Evolutionary conservation across 2,888 invertebrate species (phyloP), one percentile per base, ranked within the genome.

Genomic region (Elegia similella): DNA sequence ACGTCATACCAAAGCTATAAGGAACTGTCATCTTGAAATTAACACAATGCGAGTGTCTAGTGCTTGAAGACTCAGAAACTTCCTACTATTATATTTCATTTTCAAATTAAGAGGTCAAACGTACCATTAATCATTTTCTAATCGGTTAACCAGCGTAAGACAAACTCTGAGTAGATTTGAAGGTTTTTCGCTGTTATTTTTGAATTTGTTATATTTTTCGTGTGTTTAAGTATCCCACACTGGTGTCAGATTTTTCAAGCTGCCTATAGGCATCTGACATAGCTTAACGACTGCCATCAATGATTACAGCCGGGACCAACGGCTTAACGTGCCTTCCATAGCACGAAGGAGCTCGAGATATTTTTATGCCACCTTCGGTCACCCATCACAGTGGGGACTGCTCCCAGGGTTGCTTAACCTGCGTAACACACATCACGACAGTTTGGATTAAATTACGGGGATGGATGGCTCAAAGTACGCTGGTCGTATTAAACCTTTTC

Each of bases 91-190:
- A 56, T 56, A 46, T 67, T 70, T 65, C 61, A 72, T 65, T 59
- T 61, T 64, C 52, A 59, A 62, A 46, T 52, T 56, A 42, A 65
- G 65, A 76, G 76, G 76, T 69, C 75, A 71, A 57, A 53, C 54
- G 32, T 30, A 60, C 57, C 65, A 75, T 78, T 70, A 63, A 76
- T 78, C 74, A 78, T 75, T 70, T 64, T 65, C 68, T 64, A 67
- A 72, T 64, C 52, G 23, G 6, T 5, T 16, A 42, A 56, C 78
- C 70, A 75, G 42, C 66, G 48, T 65, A 59, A 42, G 6, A 44
- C 58, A 72, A 66, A 34, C 70, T 57, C 52, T 55, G 7, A 56
- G 29, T 48, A 29, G 7, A 42, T 23, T 56, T 17, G 38, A 16
- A 50, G 16, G 34, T 8, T 10, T 12, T 8, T 34, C 16, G 23